These are phyloP conservation scores for Corythaeola cristata DNA, from an alignment of 2,113 vertebrate species.

Conservation along the genomic window DNA sequence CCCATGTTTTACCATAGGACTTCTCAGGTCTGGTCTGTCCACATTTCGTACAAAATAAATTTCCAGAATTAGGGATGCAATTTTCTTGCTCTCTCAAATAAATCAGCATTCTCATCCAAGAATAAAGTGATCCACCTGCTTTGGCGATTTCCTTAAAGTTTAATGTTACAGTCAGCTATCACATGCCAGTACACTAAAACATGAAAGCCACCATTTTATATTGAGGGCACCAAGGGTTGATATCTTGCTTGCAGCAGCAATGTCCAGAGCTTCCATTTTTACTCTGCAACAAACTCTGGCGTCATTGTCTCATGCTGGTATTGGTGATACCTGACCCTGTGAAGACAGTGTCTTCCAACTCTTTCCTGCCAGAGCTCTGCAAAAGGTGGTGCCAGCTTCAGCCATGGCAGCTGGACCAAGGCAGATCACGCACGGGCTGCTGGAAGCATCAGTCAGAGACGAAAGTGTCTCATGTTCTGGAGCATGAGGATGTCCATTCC, in stretches of 20 bases:
- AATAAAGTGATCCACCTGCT: background rate
- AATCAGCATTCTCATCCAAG: background rate
- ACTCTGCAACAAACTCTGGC: background rate
- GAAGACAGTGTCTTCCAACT: background rate
- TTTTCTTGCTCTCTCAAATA: background rate
- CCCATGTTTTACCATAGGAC: background rate
- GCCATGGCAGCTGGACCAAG: background rate
- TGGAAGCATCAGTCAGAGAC: background rate
- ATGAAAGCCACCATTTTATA: background rate
- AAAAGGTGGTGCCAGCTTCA: background rate
- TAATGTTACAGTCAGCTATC: background rate
- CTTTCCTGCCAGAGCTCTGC: background rate
- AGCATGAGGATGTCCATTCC: background rate
- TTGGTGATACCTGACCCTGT: background rate
- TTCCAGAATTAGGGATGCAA: background rate
- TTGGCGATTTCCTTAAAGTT: background rate
- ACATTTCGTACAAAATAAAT: background rate
- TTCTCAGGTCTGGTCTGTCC: background rate
- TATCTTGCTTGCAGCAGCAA: background rate
- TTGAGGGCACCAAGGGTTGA: background rate
- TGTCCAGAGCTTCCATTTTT: background rate
- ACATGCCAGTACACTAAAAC: background rate
- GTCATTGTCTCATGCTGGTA: background rate
- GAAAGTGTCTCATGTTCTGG: background rate
- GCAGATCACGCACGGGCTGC: accelerated